A percentile compares a stretch with the other conserved stretches of the same genome.
Evolutionary conservation across 2,888 invertebrate species (phyloP).

Genomic region (Azorinus chamasolen): DNA sequence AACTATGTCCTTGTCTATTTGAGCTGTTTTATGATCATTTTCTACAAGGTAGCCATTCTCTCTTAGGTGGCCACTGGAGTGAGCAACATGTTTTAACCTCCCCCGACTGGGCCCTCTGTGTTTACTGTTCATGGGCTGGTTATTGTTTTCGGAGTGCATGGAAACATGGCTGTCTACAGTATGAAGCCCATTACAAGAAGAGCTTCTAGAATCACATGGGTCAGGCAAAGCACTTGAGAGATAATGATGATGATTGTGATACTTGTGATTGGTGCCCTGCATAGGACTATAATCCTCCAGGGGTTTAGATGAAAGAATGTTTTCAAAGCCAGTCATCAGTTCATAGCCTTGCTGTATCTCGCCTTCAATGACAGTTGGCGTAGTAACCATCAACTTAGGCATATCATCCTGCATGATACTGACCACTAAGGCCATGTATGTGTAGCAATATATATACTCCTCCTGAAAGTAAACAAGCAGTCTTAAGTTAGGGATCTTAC

Average conservation of each 20-base stretch:
- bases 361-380: slow-evolving; percentile 70
- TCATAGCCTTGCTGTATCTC: slow-evolving; percentile 70
- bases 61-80: slow-evolving; percentile 12
- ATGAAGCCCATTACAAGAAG: slow-evolving; percentile 28
- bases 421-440: slow-evolving; percentile 79
- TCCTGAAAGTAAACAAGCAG: slow-evolving; percentile 71
- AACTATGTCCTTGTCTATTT: slow-evolving; percentile 8
- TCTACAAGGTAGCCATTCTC: slow-evolving; percentile 39
- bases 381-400: slow-evolving; percentile 76
- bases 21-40: slow-evolving; percentile 11
- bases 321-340: slow-evolving; percentile 66
- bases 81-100: too few relatives aligned
- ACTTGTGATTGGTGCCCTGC: slow-evolving; percentile 4
- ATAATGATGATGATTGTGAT: slow-evolving; percentile 24
- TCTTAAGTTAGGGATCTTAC: too few relatives aligned
- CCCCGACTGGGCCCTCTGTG: too few relatives aligned
- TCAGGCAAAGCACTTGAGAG: slow-evolving; percentile 19
- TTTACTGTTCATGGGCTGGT: too few relatives aligned
- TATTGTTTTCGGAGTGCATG: too few relatives aligned
- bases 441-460: slow-evolving; percentile 84
- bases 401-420: slow-evolving; percentile 71
- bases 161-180: slow-evolving; percentile 18
- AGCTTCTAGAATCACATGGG: slow-evolving; percentile 25
- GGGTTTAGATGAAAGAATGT: slow-evolving; percentile 42
- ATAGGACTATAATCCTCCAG: not conserved